These are phyloP conservation scores for Bambusicola thoracicus DNA, from an alignment of 2,113 vertebrate genomes.

Conservation along the genomic window DNA sequence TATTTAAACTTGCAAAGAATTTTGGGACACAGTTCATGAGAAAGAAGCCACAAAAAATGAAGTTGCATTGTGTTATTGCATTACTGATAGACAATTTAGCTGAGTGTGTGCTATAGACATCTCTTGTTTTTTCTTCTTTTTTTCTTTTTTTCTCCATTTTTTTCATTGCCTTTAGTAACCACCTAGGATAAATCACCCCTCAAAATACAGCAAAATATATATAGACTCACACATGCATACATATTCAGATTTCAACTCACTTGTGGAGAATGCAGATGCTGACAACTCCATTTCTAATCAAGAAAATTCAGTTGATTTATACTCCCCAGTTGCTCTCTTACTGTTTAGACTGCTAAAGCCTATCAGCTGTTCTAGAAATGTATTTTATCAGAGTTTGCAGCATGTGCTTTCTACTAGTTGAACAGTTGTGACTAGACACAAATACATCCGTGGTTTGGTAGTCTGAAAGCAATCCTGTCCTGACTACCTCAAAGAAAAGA, in stretches of 20 bases:
- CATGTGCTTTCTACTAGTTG: not conserved
- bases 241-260: not conserved
- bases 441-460: not conserved
- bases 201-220: not conserved
- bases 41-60: slow-evolving; percentile 1
- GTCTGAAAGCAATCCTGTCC: not conserved
- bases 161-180: not conserved
- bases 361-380: not conserved
- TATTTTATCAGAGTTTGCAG: not conserved
- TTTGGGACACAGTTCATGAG: not conserved
- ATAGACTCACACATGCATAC: not conserved
- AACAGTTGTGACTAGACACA: not conserved
- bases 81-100: not conserved
- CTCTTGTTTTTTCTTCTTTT: not conserved
- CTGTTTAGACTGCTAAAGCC: not conserved
- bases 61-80: slow-evolving; percentile 15
- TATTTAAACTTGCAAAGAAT: slow-evolving; percentile 16
- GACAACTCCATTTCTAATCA: not conserved
- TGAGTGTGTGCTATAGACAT: not conserved
- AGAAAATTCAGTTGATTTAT: not conserved
- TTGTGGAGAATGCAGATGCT: not conserved
- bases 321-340: not conserved
- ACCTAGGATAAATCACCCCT: not conserved
- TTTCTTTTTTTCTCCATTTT: not conserved
- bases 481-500: not conserved